These are phyloP conservation scores for Tinea pellionella DNA, from an alignment of 2,888 invertebrate genomes.

Conservation along the genomic window DNA sequence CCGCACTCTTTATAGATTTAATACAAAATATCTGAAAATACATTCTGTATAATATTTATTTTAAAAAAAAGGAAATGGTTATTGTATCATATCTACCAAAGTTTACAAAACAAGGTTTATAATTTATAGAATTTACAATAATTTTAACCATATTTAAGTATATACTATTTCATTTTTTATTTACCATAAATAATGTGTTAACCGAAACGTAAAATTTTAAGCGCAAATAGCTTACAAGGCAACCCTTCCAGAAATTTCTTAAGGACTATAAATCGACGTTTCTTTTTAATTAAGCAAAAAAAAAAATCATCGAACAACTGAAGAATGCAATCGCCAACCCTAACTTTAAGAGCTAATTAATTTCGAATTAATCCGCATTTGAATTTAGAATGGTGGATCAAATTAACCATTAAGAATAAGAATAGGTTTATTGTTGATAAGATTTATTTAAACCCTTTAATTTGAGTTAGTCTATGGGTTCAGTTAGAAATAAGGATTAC, in stretches of 20 bases:
- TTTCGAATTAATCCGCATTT: conserved; percentile 58
- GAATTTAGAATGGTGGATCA: conserved; percentile 51
- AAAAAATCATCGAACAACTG: not conserved
- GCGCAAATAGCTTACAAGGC: not conserved
- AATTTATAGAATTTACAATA: too few species aligned
- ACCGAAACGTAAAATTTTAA: not conserved
- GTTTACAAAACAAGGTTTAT: too few species aligned
- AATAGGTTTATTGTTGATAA: conserved; percentile 57
- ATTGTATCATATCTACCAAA: too few species aligned
- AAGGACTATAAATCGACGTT: not conserved
- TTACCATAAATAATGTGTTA: too few species aligned
- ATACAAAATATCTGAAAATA: too few species aligned
- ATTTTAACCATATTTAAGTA: too few species aligned
- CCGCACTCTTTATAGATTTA: too few species aligned
- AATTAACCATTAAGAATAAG: conserved; percentile 70
- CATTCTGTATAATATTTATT: too few species aligned
- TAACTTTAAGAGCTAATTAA: conserved; percentile 49
- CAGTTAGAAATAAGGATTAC: too few species aligned
- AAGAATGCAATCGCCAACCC: not conserved
- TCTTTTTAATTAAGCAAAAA: conserved; percentile 1
- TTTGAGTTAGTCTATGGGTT: too few species aligned
- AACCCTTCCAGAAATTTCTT: not conserved
- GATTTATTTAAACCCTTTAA: conserved; percentile 63
- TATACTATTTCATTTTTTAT: too few species aligned
- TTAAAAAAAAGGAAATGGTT: too few species aligned